Conservation (phyloP, 2,113 vertebrate genomes). For the Apteryx owenii region DNA sequence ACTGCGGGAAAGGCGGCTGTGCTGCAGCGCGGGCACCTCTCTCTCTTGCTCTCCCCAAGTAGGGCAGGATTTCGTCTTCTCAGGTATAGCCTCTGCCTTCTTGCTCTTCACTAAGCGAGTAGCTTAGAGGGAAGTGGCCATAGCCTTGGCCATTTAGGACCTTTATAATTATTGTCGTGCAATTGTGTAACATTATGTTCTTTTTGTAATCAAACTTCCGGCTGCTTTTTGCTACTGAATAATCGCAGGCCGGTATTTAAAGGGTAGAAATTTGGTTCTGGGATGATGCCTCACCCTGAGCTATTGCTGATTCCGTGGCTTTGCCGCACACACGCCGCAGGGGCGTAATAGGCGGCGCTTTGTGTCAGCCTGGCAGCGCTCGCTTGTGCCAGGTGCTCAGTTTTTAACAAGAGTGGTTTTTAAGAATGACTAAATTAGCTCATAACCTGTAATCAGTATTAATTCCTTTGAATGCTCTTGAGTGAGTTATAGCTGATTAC, state of each 20-base stretch:
- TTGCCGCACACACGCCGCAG: background rate
- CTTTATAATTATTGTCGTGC: background rate
- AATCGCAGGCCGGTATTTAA: constrained; percentile 13
- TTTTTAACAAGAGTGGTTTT: background rate
- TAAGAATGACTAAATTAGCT: constrained; percentile 23
- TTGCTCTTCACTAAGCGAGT: background rate
- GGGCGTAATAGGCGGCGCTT: constrained; percentile 12
- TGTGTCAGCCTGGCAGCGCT: constrained; percentile 1
- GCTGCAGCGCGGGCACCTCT: background rate
- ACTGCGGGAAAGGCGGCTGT: rapidly evolving
- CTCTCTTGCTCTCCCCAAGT: background rate
- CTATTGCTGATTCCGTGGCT: constrained; percentile 39
- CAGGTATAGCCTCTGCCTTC: background rate
- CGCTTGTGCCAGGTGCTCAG: constrained; percentile 47
- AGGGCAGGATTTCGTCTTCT: background rate
- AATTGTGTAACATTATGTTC: background rate
- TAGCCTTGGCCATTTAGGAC: background rate
- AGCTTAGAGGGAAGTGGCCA: background rate
- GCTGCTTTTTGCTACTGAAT: constrained; percentile 18
- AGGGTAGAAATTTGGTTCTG: background rate
- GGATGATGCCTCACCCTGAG: constrained; percentile 43
- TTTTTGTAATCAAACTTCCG: constrained; percentile 23
- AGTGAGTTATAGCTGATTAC: constrained; percentile 27
- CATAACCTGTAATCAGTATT: constrained; percentile 33
- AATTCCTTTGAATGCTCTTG: constrained; percentile 12